A percentile compares a stretch with the other conserved stretches of the same genome.
Conservation (phyloP, 2,113 vertebrate species). For the Protobothrops mucrosquamatus region DNA sequence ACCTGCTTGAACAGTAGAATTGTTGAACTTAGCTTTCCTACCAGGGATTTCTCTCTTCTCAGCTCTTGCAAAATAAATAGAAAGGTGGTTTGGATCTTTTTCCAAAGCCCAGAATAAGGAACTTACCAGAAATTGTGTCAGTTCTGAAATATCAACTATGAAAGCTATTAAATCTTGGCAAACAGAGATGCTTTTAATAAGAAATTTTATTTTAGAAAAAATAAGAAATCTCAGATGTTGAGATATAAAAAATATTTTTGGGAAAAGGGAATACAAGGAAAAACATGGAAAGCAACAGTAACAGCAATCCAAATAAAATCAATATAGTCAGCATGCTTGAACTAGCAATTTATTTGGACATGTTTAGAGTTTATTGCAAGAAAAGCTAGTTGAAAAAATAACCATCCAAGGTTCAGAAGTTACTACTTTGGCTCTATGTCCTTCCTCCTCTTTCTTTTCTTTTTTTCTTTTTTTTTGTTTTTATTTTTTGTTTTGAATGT, state of each 20-base stretch:
- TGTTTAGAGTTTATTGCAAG: background rate
- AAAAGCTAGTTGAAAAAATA: background rate
- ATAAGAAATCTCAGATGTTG: background rate
- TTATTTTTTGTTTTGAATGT: background rate
- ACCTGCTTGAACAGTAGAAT: background rate
- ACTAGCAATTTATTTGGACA: background rate
- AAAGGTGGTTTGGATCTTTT: background rate
- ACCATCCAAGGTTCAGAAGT: background rate
- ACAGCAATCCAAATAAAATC: background rate
- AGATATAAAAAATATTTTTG: background rate
- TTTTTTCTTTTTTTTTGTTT: background rate
- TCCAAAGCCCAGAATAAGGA: background rate
- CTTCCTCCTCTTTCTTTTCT: background rate
- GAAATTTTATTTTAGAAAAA: background rate
- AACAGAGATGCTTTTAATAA: background rate
- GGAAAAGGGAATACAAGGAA: background rate
- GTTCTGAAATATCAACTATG: background rate
- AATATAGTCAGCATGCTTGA: background rate
- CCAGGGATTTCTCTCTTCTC: background rate
- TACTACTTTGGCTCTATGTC: background rate
- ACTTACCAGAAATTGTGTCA: background rate
- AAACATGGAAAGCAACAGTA: background rate
- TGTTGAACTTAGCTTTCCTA: background rate
- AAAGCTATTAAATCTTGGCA: background rate
- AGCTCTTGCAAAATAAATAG: background rate